Percentiles rank a stretch among this genome's conserved stretches.
phyloP scores from a whole-genome alignment of 1,140 invertebrate genomes.

The Acromyrmex echinatior region DNA sequence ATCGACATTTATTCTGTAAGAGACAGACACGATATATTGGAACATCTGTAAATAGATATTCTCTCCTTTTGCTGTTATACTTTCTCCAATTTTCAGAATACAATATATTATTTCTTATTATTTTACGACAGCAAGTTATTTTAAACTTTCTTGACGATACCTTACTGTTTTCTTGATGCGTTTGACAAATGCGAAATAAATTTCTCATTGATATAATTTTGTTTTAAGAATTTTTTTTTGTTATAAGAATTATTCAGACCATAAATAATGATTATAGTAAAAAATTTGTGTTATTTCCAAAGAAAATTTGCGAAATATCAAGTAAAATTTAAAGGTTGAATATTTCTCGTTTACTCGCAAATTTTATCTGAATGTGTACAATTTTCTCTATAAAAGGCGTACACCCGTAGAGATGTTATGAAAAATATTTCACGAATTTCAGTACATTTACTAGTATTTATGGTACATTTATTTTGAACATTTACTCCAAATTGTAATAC shows the following conservation, averaged over 20 bases:
- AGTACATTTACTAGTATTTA: background rate
- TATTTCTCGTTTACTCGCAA: background rate
- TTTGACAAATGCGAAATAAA: background rate
- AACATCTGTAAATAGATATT: background rate
- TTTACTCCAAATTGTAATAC: constrained; percentile 8
- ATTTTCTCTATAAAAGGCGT: background rate
- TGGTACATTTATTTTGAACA: background rate
- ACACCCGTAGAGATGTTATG: constrained; percentile 3
- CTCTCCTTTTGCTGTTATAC: background rate
- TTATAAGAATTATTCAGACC: background rate
- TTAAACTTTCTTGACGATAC: background rate
- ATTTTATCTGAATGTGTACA: background rate
- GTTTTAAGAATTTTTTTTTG: too few species aligned
- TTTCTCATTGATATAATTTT: background rate
- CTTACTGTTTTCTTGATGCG: background rate
- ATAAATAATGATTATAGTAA: background rate
- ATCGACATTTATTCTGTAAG: constrained; percentile 48
- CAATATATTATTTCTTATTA: background rate
- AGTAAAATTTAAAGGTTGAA: background rate
- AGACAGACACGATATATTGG: constrained; percentile 1
- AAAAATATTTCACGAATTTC: constrained; percentile 46
- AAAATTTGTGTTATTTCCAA: background rate
- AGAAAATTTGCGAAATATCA: constrained; percentile 1
- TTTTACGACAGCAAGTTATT: background rate
- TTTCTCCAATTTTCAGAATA: background rate